Conservation (phyloP, 2,797 vertebrate species). For the Tympanoctomys barrerae region DNA sequence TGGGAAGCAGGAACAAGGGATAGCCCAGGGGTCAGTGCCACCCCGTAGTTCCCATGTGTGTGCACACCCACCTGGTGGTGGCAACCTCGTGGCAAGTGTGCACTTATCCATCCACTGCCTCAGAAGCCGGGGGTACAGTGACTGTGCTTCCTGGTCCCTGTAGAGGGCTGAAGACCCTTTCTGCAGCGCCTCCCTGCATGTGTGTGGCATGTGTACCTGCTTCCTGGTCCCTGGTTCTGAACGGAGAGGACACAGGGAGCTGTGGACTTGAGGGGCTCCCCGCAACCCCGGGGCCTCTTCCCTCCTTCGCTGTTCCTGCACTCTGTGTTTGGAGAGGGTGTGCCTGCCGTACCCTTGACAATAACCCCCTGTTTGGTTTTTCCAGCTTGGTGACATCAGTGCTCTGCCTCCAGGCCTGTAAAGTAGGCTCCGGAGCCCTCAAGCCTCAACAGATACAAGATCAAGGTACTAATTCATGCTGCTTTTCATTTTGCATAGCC, state of each 20-base stretch:
- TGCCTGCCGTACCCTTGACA: neutral
- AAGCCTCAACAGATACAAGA: slow-evolving; percentile 58
- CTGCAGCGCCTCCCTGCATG: neutral
- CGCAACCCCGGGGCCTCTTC: neutral
- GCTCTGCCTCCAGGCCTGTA: neutral
- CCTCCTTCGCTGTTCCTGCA: neutral
- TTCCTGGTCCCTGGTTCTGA: neutral
- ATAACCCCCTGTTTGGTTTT: slow-evolving; percentile 53
- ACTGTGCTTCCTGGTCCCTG: neutral
- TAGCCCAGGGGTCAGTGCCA: neutral
- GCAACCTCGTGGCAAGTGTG: neutral
- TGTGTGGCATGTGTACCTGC: accelerated
- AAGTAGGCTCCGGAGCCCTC: neutral
- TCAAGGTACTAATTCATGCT: slow-evolving; percentile 73
- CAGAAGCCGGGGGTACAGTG: neutral
- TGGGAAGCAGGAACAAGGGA: neutral
- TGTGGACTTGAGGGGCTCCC: accelerated
- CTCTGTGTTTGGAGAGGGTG: neutral
- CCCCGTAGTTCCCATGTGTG: accelerated
- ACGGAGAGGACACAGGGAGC: neutral
- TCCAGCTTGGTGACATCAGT: neutral
- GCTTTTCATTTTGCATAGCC: slow-evolving; percentile 72
- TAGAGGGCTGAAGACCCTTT: neutral
- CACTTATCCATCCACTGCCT: neutral
- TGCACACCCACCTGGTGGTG: neutral